Base-by-base conservation (phyloP, 2,113 vertebrate species). In the Menidia beryllina region DNA sequence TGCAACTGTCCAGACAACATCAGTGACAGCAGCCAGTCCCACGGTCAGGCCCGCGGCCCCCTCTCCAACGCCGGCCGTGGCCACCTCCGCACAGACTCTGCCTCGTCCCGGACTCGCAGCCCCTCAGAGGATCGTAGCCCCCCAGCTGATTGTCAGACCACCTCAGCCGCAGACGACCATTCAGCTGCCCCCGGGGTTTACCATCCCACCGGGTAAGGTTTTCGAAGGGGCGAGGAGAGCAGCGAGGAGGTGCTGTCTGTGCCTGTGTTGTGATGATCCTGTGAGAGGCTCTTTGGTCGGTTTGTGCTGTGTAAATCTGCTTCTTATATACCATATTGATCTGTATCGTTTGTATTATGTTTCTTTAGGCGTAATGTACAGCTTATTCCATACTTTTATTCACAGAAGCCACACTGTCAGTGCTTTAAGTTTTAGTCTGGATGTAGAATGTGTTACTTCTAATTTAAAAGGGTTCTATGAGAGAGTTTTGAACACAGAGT, bases 131-230 rank as follows among this genome's bases (percentile, higher is more conserved):
- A 89, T 95, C 12, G 94, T 95, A 56, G 91, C 95, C 14, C 95
- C 95, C 0, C 95, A 96, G 89, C 84, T 96, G 84, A 94, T 96
- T 72, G 94, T 96, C 85, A 90, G 94, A 89, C 94, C 95, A 3
- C 93, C 93, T 55, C 94, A 95, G 48, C 95, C 94, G 72, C 95
- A 96, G 88, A 93, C 95, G 14, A 95, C 95, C 68, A 95, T 96
- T 65, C 96, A 96, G 85, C 92, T 96, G 80, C 95, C 95, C 38
- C 94, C 95, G 20, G 95, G 95, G 56, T 96, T 96, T 86, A 96
- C 95, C 65, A 95, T 96, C 86, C 95, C 95, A 30, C 91, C 88
- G 76, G 95, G 95, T 96, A 94, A 94, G 93, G 88, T 63, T 89
- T 77, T 41, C 34, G 56, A 47, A 49, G 65, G 38, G 20, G 30